Evolutionary conservation across 2,888 invertebrate species (phyloP).

Genomic region (Sclerodermus sp.): DNA sequence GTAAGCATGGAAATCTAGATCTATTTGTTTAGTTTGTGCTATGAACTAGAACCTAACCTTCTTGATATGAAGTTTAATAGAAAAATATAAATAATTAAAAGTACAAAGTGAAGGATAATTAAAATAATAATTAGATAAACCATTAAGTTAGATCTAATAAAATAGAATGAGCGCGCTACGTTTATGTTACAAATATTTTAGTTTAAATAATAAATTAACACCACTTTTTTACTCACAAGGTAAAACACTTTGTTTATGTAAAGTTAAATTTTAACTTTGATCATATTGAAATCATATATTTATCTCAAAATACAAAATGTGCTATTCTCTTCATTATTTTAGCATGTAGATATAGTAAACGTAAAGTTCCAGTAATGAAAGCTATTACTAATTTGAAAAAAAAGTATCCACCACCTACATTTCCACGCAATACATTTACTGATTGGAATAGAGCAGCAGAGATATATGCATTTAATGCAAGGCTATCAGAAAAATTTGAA

Average conservation of each 20-base stretch:
- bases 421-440: conserved; percentile 66
- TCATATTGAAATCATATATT: too few species aligned
- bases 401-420: conserved; percentile 47
- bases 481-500: conserved; percentile 83
- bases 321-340: too few species aligned
- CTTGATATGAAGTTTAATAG: neutral
- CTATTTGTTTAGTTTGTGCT: too few species aligned
- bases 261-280: too few species aligned
- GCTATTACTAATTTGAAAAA: conserved; percentile 66
- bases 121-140: too few species aligned
- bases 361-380: conserved; percentile 25
- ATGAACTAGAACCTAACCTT: conserved; percentile 7
- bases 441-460: conserved; percentile 90
- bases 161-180: conserved; percentile 40
- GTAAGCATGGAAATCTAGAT: too few species aligned
- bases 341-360: too few species aligned
- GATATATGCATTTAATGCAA: conserved; percentile 82
- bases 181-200: conserved; percentile 22
- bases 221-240: conserved; percentile 15
- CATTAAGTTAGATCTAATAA: too few species aligned
- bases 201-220: conserved; percentile 19
- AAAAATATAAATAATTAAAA: too few species aligned
- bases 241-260: too few species aligned
- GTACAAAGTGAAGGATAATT: too few species aligned
- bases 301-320: too few species aligned